Conservation (phyloP, 2,113 vertebrate species). For the Ginglymostoma cirratum region DNA sequence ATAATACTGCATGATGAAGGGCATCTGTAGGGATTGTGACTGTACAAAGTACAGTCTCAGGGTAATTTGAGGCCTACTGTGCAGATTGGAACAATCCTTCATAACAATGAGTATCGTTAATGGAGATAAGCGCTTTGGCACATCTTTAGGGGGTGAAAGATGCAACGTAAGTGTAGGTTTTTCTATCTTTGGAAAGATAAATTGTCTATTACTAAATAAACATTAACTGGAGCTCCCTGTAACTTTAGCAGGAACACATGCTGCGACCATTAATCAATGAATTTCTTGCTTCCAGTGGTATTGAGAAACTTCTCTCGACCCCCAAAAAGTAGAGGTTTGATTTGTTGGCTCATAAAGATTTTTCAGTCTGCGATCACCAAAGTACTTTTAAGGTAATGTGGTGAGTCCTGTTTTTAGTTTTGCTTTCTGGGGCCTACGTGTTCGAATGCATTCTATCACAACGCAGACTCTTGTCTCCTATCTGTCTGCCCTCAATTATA, state of each 20-base stretch:
- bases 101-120: not conserved
- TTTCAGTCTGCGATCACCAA: not conserved
- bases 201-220: not conserved
- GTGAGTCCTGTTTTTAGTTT: not conserved
- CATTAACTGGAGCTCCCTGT: not conserved
- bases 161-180: not conserved
- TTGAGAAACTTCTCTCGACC: not conserved
- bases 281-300: not conserved
- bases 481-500: not conserved
- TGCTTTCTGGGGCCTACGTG: not conserved
- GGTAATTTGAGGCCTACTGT: not conserved
- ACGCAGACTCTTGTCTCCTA: not conserved
- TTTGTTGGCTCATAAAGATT: not conserved
- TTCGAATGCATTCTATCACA: not conserved
- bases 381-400: not conserved
- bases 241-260: not conserved
- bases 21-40: not conserved
- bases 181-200: slow-evolving; percentile 8
- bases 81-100: not conserved
- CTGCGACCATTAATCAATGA: not conserved
- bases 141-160: not conserved
- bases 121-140: no score
- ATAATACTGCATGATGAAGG: not conserved
- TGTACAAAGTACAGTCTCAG: not conserved
- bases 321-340: not conserved